These are phyloP conservation scores for Barnardius zonarius DNA, from an alignment of 2,113 vertebrate genomes.

Conservation along the genomic window DNA sequence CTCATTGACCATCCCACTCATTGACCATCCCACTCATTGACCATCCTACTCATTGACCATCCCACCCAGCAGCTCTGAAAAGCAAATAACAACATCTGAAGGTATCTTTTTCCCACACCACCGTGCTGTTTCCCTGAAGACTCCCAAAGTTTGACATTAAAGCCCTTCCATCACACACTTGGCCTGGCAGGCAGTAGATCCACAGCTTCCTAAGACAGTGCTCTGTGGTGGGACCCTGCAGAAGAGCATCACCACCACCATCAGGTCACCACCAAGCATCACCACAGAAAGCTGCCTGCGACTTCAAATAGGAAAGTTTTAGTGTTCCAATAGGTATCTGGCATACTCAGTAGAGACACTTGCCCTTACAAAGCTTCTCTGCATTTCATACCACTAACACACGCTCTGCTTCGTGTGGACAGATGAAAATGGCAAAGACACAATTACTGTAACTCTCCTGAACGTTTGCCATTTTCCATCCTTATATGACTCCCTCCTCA, in stretches of 20 bases:
- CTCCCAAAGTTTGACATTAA: background rate
- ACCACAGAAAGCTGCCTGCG: background rate
- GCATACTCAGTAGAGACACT: background rate
- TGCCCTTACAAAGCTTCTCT: background rate
- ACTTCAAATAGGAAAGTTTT: background rate
- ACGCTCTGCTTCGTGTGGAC: background rate
- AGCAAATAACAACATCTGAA: background rate
- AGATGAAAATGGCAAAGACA: background rate
- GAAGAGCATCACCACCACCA: background rate
- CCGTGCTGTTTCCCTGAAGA: background rate
- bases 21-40: background rate
- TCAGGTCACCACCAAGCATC: background rate
- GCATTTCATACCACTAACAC: background rate
- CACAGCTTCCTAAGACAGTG: background rate
- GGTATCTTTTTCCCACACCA: background rate
- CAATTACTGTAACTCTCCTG: slow-evolving; percentile 21
- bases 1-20: background rate
- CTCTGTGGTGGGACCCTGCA: background rate
- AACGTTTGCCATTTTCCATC: slow-evolving; percentile 4
- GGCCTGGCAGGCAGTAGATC: background rate
- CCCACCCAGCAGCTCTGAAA: background rate
- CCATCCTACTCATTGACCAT: background rate
- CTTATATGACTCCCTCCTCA: slow-evolving; percentile 23
- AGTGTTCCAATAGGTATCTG: background rate
- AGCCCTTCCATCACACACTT: background rate